Evolutionary conservation across 1,140 invertebrate species (phyloP), one percentile per base, ranked within the genome.

Genomic region (Heliconius melpomene): DNA sequence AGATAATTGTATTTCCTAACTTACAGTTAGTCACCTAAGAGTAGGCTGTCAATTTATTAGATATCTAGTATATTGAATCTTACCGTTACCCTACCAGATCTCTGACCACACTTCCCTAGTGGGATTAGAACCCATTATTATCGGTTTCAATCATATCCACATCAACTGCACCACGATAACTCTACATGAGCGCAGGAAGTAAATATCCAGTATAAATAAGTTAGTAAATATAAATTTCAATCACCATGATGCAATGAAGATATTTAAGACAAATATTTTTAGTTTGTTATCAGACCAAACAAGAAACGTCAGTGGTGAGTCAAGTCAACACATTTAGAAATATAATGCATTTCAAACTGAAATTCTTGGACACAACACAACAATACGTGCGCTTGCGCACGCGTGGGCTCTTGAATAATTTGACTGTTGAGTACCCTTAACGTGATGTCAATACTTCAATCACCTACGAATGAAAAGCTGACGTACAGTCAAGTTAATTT

Each of bases 341-440:
- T 29, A 66, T 66, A 66, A 66, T 16, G 60, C 60, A 66, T 66
- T 66, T 26, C 60, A 66, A 66, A n/a, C 75, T 38, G 38, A 76
- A 76, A 76, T 66, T 38, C 54, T 50, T 76, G 54, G 75, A 50
- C 54, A 76, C 75, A 76, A 76, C 70, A 38, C 54, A 40, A 76
- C 75, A 76, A 76, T 76, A 38, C 54, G 60, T 76, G n/a, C 32
- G 7, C 74, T 29, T 16, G 60, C 75, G 75, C 36, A 66, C 26
- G 60, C 60, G 60, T 66, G 60, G 60, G 60, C 1, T 66, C 9
- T 3, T 66, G 26, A 66, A 66, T 18, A 7, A 29, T 66, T 66
- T 66, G 54, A 60, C 54, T 60, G 54, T 60, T 66, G 60, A 66
- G 23, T 29, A 66, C 60, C 60, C 60, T 66, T 66, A 66, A 66